Evolutionary conservation across 2,797 vertebrate species (phyloP).

Genomic region (Bufotes viridis): DNA sequence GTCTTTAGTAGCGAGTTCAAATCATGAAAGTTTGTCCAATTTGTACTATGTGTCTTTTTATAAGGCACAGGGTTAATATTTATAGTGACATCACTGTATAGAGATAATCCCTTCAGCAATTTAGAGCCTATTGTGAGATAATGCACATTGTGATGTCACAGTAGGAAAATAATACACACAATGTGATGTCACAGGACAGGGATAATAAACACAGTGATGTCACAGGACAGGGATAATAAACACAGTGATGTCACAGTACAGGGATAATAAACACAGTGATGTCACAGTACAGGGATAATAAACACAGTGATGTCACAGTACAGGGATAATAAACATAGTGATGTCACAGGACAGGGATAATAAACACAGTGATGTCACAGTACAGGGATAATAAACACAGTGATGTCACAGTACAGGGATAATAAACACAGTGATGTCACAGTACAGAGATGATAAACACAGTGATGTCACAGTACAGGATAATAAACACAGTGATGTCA

Average conservation of each 20-base stretch:
- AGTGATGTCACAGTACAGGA: background rate
- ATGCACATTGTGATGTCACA: background rate
- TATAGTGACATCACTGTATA: no score
- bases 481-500: background rate
- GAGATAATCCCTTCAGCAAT: no score
- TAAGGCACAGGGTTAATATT: no score
- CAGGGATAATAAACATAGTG: background rate
- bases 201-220: background rate
- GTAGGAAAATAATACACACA: background rate
- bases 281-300: background rate
- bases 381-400: background rate
- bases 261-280: background rate
- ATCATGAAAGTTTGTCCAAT: no score
- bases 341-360: background rate
- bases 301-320: background rate
- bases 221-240: background rate
- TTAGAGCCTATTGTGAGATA: no score
- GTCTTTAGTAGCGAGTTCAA: no score
- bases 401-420: background rate
- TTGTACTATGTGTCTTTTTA: no score
- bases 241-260: background rate
- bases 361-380: background rate
- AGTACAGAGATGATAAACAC: background rate
- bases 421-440: background rate
- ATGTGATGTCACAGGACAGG: background rate